phyloP scores from a whole-genome alignment of 2,113 vertebrate genomes.

The Podilymbus podiceps region DNA sequence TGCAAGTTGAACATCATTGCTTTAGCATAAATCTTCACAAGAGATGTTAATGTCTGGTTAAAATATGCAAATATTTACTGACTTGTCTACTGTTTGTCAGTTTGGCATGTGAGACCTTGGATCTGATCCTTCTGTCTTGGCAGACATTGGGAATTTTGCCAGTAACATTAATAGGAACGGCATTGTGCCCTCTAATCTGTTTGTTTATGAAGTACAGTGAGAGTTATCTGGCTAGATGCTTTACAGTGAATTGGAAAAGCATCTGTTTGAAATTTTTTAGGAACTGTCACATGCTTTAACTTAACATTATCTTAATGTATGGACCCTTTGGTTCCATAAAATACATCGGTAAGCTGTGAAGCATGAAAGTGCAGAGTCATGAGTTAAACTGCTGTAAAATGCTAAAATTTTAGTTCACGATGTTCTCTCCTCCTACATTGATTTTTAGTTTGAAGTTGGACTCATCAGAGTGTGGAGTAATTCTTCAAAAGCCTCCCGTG shows the following conservation, averaged over 20 bases:
- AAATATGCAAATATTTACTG: conserved; percentile 72
- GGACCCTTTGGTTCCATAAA: conserved; percentile 9
- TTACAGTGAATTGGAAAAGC: conserved; percentile 52
- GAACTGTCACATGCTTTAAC: conserved; percentile 4
- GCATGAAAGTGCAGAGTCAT: background rate
- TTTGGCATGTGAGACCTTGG: conserved; percentile 59
- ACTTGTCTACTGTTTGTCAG: conserved; percentile 69
- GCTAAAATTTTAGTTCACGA: background rate
- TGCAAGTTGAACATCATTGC: conserved; percentile 57
- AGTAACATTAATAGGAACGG: conserved; percentile 65
- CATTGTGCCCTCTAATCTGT: conserved; percentile 66
- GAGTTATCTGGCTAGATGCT: conserved; percentile 63
- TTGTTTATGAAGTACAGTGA: conserved; percentile 62
- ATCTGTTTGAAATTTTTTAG: conserved; percentile 49
- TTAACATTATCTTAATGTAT: background rate
- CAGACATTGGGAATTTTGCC: conserved; percentile 67
- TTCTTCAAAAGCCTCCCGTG: conserved; percentile 58
- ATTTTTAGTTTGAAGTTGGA: conserved; percentile 62
- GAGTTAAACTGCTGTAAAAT: conserved; percentile 32
- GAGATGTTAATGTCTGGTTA: conserved; percentile 67
- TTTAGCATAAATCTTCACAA: conserved; percentile 62
- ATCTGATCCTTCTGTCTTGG: conserved; percentile 68
- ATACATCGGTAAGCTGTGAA: background rate
- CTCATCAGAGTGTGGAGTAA: conserved; percentile 29
- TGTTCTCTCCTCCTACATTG: conserved; percentile 38